phyloP scores from a whole-genome alignment of 35 echinoderm and acorn worm species.

The Chiridota heheva region DNA sequence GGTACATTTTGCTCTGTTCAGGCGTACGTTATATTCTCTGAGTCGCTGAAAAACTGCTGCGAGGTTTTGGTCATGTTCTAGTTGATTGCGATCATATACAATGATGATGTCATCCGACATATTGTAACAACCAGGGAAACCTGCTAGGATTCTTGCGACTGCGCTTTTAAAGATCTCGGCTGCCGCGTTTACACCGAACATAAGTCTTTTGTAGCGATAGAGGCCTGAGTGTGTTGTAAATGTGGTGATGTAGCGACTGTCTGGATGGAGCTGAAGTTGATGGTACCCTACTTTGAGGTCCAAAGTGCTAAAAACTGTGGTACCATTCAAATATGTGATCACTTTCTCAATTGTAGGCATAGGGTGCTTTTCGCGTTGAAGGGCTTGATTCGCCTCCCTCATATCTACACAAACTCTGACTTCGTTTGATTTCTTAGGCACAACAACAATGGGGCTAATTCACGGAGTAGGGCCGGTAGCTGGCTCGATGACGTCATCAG shows the following conservation, averaged over 20 bases:
- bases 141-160: slow-evolving; percentile 47
- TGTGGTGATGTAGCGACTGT: slow-evolving; percentile 47
- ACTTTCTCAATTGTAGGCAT: slow-evolving; percentile 66
- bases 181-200: slow-evolving; percentile 80
- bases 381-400: slow-evolving; percentile 25
- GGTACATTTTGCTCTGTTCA: slow-evolving; percentile 62
- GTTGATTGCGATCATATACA: not conserved
- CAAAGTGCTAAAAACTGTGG: slow-evolving; percentile 52
- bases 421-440: slow-evolving; percentile 30
- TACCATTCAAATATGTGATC: slow-evolving; percentile 51
- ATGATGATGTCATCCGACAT: slow-evolving; percentile 85
- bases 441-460: not conserved
- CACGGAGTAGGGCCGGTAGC: slow-evolving; percentile 22
- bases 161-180: slow-evolving; percentile 67
- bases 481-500: slow-evolving; percentile 37
- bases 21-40: slow-evolving; percentile 16
- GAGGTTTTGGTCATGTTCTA: slow-evolving; percentile 52
- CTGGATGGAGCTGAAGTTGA: slow-evolving; percentile 45
- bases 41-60: slow-evolving; percentile 53
- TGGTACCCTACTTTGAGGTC: slow-evolving; percentile 63
- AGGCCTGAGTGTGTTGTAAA: slow-evolving; percentile 63
- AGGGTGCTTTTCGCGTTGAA: slow-evolving; percentile 40
- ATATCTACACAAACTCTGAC: slow-evolving; percentile 44
- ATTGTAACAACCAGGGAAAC: slow-evolving; percentile 47
- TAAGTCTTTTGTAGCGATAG: slow-evolving; percentile 41